Evolutionary conservation across 92 coral and sea anemone species (phyloP), one percentile per base, ranked within the genome.

Genomic region (Virgularia gustaviana): DNA sequence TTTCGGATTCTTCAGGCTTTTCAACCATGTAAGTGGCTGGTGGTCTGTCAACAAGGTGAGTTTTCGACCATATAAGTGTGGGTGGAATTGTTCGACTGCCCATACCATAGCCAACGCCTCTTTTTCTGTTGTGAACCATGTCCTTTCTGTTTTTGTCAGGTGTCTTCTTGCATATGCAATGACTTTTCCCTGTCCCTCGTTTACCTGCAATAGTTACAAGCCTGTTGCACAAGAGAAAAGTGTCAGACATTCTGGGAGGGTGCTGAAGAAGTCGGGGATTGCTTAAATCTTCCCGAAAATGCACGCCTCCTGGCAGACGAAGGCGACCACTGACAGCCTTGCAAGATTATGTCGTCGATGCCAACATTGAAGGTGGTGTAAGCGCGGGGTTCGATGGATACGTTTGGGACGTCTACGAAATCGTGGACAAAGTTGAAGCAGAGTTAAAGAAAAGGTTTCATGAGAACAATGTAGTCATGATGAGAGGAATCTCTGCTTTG

Each of bases 131-230:
- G 43, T 33, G 19, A 60, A 43, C 44, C 57, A 83, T 7, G 77
- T 83, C 6, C 75, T 61, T 60, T 84, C 88, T 0, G 85, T 65
- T 1, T 47, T 12, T 2, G 59, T 51, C 2, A 84, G 42, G n/a
- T 68, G 83, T 4, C 80, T 36, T 1, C 85, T 80, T 23, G 74
- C 88, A 33, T 78, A 84, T 1, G 70, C 81, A 0, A 84, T 73
- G 1, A 63, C 88, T 1, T 33, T 56, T 54, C 74, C 82, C 3
- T 59, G 47, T n/a, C 63, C 77, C 11, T 78, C 57, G 2, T 44
- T 76, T 75, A 0, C 75, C 79, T 29, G n/a, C n/a, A n/a, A n/a
- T n/a, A 81, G 25, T 11, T 80, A 39, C 31, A 75, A 6, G 28
- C 81, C 85, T 15, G 76, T 81, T 8, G 63, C 81, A 20, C 29